A percentile compares a stretch with the other conserved stretches of the same genome.
Evolutionary conservation across 2,797 vertebrate genomes (phyloP).

Genomic region (Varecia variegata): DNA sequence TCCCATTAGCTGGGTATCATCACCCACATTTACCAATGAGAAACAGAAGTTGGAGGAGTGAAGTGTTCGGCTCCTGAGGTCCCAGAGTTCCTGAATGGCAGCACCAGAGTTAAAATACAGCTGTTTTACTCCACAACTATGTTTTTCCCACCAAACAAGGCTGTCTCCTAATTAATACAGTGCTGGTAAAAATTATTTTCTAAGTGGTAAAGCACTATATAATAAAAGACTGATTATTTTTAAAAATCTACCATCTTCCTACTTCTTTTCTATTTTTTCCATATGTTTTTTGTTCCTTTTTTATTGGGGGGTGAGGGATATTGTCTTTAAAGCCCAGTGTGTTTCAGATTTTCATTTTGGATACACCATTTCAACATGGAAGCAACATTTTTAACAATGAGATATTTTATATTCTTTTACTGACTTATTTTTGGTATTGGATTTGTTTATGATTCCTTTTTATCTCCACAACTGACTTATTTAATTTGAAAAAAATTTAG

Average conservation of each 20-base stretch:
- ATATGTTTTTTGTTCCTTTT: neutral
- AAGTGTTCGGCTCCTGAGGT: neutral
- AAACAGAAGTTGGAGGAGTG: neutral
- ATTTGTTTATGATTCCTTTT: neutral
- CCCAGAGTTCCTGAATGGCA: neutral
- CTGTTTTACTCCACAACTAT: neutral
- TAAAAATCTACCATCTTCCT: neutral
- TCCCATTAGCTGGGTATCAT: neutral
- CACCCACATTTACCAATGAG: neutral
- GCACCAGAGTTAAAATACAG: neutral
- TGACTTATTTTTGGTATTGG: neutral
- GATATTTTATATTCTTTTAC: neutral
- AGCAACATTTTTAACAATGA: neutral
- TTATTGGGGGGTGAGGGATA: neutral
- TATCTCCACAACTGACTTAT: neutral
- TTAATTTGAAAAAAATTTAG: neutral
- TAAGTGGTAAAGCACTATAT: neutral
- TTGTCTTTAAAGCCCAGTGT: neutral
- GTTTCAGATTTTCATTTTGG: neutral
- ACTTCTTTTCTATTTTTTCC: too few relatives aligned
- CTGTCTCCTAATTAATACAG: neutral
- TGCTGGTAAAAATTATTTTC: neutral
- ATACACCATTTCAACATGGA: neutral
- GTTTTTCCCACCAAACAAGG: neutral
- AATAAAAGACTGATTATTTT: neutral